phyloP scores from a whole-genome alignment of 2,113 vertebrate species.

The Speoplatyrhinus poulsoni region DNA sequence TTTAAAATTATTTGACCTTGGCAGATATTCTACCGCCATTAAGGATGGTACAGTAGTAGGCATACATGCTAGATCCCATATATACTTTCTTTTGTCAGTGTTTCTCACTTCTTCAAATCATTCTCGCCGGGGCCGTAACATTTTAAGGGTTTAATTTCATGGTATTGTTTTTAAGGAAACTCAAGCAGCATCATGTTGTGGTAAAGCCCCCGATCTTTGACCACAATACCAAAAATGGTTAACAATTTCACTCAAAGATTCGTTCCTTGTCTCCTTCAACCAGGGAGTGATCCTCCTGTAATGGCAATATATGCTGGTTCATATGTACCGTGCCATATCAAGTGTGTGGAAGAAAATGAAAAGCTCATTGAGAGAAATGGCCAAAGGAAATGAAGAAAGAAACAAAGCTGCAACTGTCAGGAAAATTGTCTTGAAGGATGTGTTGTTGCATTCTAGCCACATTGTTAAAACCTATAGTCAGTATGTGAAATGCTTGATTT shows the following conservation, averaged over 20 bases:
- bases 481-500: slow-evolving; percentile 19
- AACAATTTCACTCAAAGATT: not conserved
- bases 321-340: not conserved
- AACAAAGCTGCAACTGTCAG: slow-evolving; percentile 8
- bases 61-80: no score
- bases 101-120: no score
- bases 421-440: not conserved
- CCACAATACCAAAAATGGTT: not conserved
- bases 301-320: not conserved
- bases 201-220: no score
- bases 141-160: no score
- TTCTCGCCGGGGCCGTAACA: no score
- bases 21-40: no score
- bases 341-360: not conserved
- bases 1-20: no score
- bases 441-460: slow-evolving; percentile 7
- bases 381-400: not conserved
- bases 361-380: no score
- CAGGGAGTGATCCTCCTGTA: not conserved
- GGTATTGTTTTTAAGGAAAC: no score
- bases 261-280: not conserved
- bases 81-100: no score
- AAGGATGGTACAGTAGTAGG: no score
- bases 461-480: slow-evolving; percentile 11
- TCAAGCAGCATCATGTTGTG: no score